Conservation (phyloP, 2,888 invertebrate species). For the Drosophila emarginata region DNA sequence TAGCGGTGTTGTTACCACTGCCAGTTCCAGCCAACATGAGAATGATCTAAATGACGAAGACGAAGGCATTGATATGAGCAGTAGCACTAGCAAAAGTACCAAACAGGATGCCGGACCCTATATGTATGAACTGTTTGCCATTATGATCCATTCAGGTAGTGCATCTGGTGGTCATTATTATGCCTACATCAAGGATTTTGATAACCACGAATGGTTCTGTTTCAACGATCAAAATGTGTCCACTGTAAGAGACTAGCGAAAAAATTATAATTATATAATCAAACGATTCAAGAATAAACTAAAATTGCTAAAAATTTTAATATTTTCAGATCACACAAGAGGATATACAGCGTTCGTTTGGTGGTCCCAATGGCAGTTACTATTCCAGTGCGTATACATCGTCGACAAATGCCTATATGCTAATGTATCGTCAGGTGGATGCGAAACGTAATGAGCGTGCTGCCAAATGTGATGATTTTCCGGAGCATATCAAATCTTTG, state of each 20-base stretch:
- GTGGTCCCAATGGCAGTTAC: conserved; percentile 87
- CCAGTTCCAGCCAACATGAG: conserved; percentile 80
- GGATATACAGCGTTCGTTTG: conserved; percentile 92
- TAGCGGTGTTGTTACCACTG: conserved; percentile 82
- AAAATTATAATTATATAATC: too few relatives aligned
- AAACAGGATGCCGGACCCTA: conserved; percentile 86
- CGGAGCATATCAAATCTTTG: conserved; percentile 87
- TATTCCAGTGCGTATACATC: conserved; percentile 90
- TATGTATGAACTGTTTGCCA: conserved; percentile 93
- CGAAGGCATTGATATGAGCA: conserved; percentile 86
- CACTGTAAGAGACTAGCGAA: conserved; percentile 85
- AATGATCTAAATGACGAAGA: conserved; percentile 85
- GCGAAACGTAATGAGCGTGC: conserved; percentile 85
- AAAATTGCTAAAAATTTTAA: not conserved
- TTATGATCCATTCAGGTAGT: conserved; percentile 96
- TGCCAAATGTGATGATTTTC: conserved; percentile 88
- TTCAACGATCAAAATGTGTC: conserved; percentile 94
- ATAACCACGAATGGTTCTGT: conserved; percentile 90
- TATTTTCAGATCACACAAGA: conserved; percentile 87
- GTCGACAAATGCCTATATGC: conserved; percentile 95
- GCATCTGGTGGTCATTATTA: conserved; percentile 96
- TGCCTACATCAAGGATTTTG: conserved; percentile 93
- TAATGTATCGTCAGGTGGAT: conserved; percentile 93
- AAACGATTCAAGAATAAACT: too few relatives aligned
- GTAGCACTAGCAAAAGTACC: conserved; percentile 80